A percentile compares a stretch with the other conserved stretches of the same genome.
phyloP scores from a whole-genome alignment of 2,888 invertebrate genomes.

The Petrolisthes cinctipes region DNA sequence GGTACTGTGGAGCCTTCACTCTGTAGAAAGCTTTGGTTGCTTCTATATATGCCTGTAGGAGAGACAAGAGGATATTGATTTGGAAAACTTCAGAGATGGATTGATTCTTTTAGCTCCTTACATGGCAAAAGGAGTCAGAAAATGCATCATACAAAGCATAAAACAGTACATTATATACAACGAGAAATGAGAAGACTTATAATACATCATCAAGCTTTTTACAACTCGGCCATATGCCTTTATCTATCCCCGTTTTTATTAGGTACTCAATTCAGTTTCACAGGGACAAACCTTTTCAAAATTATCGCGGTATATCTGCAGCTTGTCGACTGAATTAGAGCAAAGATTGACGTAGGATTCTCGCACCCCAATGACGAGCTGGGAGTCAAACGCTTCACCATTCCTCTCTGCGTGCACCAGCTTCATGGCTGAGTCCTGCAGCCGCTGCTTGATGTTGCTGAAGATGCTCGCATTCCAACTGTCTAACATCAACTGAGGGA shows the following conservation, averaged over 20 bases:
- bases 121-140: too few species aligned
- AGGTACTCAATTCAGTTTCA: too few species aligned
- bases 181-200: not conserved
- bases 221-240: not conserved
- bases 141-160: too few species aligned
- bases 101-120: too few species aligned
- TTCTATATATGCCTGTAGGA: constrained; percentile 82
- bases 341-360: constrained; percentile 98
- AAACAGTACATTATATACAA: not conserved
- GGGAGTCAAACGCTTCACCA: constrained; percentile 97
- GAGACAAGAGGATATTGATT: too few species aligned
- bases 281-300: constrained; percentile 81
- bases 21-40: constrained; percentile 93
- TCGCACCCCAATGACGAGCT: constrained; percentile 95
- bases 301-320: constrained; percentile 95
- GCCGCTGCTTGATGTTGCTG: constrained; percentile 80
- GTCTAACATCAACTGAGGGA: constrained; percentile 91
- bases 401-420: constrained; percentile 96
- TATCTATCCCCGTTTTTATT: too few species aligned
- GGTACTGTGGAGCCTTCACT: constrained; percentile 90
- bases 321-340: constrained; percentile 90
- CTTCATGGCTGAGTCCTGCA: constrained; percentile 97
- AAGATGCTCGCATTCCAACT: constrained; percentile 99
- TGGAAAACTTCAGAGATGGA: too few species aligned
- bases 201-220: too few species aligned